Evolutionary conservation across 2,113 vertebrate genomes (phyloP), one percentile per base, ranked within the genome.

Genomic region (Ibidorhyncha struthersii): DNA sequence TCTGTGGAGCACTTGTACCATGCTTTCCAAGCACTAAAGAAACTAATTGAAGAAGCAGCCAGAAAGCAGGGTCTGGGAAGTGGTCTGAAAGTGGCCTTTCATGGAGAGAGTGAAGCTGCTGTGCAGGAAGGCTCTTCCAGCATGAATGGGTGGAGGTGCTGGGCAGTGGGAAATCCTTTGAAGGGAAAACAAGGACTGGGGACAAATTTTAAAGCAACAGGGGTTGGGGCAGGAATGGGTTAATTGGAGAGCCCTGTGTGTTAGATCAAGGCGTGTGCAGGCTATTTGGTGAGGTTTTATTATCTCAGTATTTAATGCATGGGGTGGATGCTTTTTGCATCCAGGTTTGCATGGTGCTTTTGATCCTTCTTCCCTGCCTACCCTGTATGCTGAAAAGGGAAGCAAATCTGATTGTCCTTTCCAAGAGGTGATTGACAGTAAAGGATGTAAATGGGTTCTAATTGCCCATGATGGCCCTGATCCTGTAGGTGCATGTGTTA

Each of bases 81-180:
- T 1, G 15, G 38, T 58, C 61, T 63, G 61, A 40, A 63, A 63
- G 26, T 29, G 55, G 30, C 6, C 16, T 26, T 41, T 65, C 22
- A 2, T 43, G 55, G 36, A 41, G 53, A 70, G 10, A 27, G 4
- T 4, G 5, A 66, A 52, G 52, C 23, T 58, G 25, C 34, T 0
- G 0, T 76, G 43, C 10, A 25, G 59, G 53, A 77, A 9, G 22
- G 19, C 30, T 65, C 34, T 87, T 72, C n/a, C 43, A 41, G 43
- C 10, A 17, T 30, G 23, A 71, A 43, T 19, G 25, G 22, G 14
- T 30, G n/a, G 66, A 72, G 19, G 25, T 76, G 17, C 20, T 45
- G 36, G 53, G 49, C 20, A 52, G 29, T 40, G 40, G 43, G 23
- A 71, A 70, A 38, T 41, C 21, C 21, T 49, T 63, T 5, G 1